phyloP scores from a whole-genome alignment of 2,888 invertebrate species.

The Campopleginae sp. region DNA sequence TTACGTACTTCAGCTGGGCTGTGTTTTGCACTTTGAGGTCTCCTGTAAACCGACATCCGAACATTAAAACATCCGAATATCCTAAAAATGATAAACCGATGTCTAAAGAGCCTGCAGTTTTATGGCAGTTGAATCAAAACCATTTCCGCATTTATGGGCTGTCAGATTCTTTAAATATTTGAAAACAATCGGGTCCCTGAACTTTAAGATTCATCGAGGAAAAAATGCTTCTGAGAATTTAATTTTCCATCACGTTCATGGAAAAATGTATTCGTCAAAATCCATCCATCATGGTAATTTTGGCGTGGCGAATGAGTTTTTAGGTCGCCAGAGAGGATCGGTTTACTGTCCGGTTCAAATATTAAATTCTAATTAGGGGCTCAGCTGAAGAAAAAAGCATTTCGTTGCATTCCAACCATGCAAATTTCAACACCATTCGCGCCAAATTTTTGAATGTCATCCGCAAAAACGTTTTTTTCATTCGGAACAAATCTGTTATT shows the following conservation, averaged over 20 bases:
- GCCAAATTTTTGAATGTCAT: too few relatives aligned
- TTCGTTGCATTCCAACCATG: too few relatives aligned
- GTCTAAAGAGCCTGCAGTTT: background rate
- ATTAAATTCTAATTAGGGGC: too few relatives aligned
- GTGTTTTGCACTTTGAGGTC: conserved; percentile 95
- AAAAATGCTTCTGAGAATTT: background rate
- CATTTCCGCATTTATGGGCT: background rate
- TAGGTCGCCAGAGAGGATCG: too few relatives aligned
- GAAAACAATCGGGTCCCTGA: background rate
- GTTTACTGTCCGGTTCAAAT: too few relatives aligned
- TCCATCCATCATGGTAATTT: too few relatives aligned
- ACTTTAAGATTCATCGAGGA: background rate
- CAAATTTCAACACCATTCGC: too few relatives aligned
- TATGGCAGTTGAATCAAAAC: background rate
- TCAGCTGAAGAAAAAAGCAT: too few relatives aligned
- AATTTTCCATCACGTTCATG: too few relatives aligned
- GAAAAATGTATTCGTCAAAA: background rate
- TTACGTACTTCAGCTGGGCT: conserved; percentile 96
- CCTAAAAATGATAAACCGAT: background rate
- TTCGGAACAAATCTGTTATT: background rate
- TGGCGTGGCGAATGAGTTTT: too few relatives aligned
- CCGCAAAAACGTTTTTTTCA: too few relatives aligned
- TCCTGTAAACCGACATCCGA: conserved; percentile 71
- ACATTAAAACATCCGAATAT: background rate
- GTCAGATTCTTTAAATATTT: background rate